These are phyloP conservation scores for Ariopsis seemanni DNA, from an alignment of 2,113 vertebrate genomes.

Conservation along the genomic window DNA sequence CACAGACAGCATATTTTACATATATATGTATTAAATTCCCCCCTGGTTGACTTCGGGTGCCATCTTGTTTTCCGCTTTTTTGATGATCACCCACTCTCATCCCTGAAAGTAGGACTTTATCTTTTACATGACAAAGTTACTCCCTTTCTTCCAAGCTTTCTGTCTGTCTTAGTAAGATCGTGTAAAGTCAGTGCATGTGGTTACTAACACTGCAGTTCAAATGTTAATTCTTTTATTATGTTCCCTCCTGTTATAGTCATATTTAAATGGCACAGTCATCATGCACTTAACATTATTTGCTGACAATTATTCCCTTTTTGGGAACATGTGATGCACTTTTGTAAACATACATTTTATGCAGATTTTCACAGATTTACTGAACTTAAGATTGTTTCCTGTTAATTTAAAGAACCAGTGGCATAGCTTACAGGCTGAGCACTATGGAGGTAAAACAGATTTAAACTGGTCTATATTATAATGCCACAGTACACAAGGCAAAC, in stretches of 20 bases:
- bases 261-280: background rate
- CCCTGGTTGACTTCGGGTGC: too few species aligned
- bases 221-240: background rate
- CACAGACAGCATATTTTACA: too few species aligned
- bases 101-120: background rate
- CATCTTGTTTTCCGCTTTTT: too few species aligned
- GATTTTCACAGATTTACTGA: background rate
- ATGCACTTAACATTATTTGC: background rate
- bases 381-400: background rate
- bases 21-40: too few species aligned
- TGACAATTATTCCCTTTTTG: background rate
- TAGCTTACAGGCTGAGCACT: background rate
- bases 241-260: background rate
- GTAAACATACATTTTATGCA: background rate
- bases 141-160: background rate
- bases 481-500: background rate
- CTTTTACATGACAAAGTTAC: background rate
- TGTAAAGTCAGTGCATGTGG: background rate
- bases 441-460: background rate
- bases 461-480: background rate
- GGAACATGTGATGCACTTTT: background rate
- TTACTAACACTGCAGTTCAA: background rate
- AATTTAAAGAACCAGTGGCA: background rate
- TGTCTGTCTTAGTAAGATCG: background rate
- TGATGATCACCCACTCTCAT: too few species aligned